These are phyloP conservation scores for Meandrina meandrites DNA, from an alignment of 92 coral and sea anemone genomes.

Conservation along the genomic window DNA sequence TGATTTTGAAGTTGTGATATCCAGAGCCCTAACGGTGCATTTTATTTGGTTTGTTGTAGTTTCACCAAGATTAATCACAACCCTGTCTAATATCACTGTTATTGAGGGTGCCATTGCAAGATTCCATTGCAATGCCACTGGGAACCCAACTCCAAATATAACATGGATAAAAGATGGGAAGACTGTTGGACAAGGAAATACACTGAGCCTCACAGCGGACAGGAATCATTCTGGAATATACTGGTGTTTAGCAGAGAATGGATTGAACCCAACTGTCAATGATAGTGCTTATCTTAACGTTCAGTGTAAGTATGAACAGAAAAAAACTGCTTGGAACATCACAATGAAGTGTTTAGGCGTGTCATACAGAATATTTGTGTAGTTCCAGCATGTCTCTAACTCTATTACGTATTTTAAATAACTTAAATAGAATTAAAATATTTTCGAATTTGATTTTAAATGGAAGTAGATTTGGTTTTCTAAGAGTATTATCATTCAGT, in stretches of 20 bases:
- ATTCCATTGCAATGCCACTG: not conserved
- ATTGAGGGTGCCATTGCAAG: not conserved
- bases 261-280: not conserved
- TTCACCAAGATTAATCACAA: not conserved
- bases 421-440: no score
- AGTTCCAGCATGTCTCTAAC: no score
- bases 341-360: no score
- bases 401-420: no score
- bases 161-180: conserved; percentile 18
- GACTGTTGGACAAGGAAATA: not conserved
- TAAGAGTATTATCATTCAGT: conserved; percentile 4
- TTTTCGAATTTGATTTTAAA: no score
- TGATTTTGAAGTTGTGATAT: no score
- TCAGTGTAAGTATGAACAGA: conserved; percentile 1
- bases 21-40: not conserved
- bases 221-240: conserved; percentile 17
- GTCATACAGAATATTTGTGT: no score
- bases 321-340: no score
- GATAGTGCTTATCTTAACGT: conserved; percentile 19
- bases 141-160: conserved; percentile 3
- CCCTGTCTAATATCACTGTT: not conserved
- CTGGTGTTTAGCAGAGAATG: conserved; percentile 13
- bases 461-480: no score
- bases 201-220: not conserved
- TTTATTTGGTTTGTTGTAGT: not conserved